Percentiles rank a stretch among this genome's conserved stretches.
Conservation (phyloP, 2,888 invertebrate genomes). For the Drosophila vallismaia region DNA sequence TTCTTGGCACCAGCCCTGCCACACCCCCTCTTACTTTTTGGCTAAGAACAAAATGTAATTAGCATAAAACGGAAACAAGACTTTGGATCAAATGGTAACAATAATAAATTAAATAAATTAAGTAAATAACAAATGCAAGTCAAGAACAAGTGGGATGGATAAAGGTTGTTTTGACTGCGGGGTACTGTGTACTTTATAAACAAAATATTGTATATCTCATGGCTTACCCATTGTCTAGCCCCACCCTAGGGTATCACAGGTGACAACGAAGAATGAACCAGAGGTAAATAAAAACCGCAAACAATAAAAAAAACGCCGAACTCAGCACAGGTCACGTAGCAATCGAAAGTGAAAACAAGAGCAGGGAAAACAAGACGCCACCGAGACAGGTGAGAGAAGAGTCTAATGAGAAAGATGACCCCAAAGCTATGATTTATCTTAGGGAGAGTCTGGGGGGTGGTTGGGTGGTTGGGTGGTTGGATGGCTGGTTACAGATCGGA, state of each 20-base stretch:
- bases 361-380: slow-evolving; percentile 21
- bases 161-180: neutral
- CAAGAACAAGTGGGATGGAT: slow-evolving; percentile 1
- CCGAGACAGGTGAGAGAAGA: slow-evolving; percentile 32
- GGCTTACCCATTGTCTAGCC: neutral
- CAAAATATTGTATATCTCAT: too few relatives aligned
- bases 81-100: slow-evolving; percentile 54
- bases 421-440: slow-evolving; percentile 45
- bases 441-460: slow-evolving; percentile 16
- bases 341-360: slow-evolving; percentile 60
- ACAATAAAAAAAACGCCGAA: slow-evolving; percentile 36
- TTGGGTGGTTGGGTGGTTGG: neutral
- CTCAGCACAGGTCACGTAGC: slow-evolving; percentile 60
- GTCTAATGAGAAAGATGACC: slow-evolving; percentile 73
- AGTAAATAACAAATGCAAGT: slow-evolving; percentile 33
- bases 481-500: slow-evolving; percentile 23
- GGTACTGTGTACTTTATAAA: neutral
- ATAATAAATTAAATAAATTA: slow-evolving; percentile 27
- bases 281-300: slow-evolving; percentile 11
- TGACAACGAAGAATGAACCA: slow-evolving; percentile 9
- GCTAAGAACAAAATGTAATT: slow-evolving; percentile 50
- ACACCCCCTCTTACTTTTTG: neutral
- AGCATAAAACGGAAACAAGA: slow-evolving; percentile 53
- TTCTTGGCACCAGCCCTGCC: neutral
- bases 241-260: slow-evolving; percentile 8